phyloP scores from a whole-genome alignment of 2,797 vertebrate genomes.

The Micrastur ruficollis region DNA sequence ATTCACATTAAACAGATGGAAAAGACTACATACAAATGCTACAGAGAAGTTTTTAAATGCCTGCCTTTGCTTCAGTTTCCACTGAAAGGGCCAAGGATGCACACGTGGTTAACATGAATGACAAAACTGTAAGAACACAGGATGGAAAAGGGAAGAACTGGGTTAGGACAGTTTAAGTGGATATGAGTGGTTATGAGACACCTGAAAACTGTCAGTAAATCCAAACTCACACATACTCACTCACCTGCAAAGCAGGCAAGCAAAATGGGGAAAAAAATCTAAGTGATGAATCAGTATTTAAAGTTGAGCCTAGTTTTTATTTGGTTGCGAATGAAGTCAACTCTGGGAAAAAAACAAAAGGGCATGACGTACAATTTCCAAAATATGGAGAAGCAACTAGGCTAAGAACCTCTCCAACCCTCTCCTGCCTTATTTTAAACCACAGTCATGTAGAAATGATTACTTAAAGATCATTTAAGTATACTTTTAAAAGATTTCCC shows the following conservation, averaged over 20 bases:
- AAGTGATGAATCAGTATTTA: not conserved
- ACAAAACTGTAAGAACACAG: not conserved
- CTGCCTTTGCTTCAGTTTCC: not conserved
- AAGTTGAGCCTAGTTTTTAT: not conserved
- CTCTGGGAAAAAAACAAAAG: not conserved
- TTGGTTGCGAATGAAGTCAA: not conserved
- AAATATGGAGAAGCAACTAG: not conserved
- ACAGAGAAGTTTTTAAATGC: not conserved
- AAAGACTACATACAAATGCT: not conserved
- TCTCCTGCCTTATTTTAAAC: not conserved
- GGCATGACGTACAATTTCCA: not conserved
- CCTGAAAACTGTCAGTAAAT: not conserved
- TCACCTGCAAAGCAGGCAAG: not conserved
- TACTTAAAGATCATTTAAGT: not conserved
- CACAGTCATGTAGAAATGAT: not conserved
- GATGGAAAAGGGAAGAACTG: not conserved
- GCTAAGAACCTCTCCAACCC: not conserved
- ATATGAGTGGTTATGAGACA: not conserved
- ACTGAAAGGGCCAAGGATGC: not conserved
- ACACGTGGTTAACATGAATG: rapidly evolving
- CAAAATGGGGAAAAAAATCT: not conserved
- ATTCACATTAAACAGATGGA: not conserved
- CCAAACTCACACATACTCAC: not conserved
- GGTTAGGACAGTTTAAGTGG: not conserved
- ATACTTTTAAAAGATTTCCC: not conserved